These are phyloP conservation scores for Barnardius zonarius DNA, from an alignment of 2,113 vertebrate species.

Conservation along the genomic window DNA sequence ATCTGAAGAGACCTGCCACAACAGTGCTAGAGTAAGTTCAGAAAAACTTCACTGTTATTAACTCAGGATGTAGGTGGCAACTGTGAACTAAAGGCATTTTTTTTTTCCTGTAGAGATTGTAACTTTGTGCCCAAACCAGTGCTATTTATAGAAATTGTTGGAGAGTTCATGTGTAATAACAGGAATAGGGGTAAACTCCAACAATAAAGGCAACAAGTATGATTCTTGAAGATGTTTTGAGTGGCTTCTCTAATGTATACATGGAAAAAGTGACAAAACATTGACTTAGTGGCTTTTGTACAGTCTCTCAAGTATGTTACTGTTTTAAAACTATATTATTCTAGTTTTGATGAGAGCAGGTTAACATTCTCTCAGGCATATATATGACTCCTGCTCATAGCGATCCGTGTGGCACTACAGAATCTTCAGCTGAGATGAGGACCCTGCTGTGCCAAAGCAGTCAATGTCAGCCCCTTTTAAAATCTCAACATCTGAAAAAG, in stretches of 20 bases:
- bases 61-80: neutral
- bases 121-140: neutral
- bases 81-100: neutral
- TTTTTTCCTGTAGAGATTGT: neutral
- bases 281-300: neutral
- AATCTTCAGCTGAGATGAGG: neutral
- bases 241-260: neutral
- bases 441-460: neutral
- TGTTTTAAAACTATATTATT: neutral
- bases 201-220: neutral
- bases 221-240: neutral
- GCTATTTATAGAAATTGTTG: neutral
- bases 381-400: neutral
- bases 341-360: neutral
- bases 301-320: neutral
- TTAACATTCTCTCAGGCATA: neutral
- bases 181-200: neutral
- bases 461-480: neutral
- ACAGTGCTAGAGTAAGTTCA: slow-evolving; percentile 1
- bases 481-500: neutral
- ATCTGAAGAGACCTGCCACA: slow-evolving; percentile 10
- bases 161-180: neutral
- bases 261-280: neutral
- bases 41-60: neutral
- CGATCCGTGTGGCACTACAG: neutral